phyloP scores from a whole-genome alignment of 2,888 invertebrate species.

The Aspidiotus destructor region DNA sequence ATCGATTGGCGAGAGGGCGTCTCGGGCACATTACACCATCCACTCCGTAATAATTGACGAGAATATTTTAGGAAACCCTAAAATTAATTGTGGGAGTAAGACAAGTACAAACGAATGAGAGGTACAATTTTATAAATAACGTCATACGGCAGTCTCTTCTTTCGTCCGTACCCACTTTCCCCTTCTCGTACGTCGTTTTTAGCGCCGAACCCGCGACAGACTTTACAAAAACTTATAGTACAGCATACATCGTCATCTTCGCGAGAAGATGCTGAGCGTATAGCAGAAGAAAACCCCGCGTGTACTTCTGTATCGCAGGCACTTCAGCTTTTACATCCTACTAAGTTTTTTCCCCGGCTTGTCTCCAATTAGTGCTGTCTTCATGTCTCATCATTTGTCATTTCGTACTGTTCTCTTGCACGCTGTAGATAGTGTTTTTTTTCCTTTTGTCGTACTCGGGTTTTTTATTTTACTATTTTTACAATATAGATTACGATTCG shows the following conservation, averaged over 20 bases:
- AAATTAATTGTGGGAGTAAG: constrained; percentile 11
- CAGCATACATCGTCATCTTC: too few species aligned
- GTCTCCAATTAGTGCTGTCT: constrained; percentile 22
- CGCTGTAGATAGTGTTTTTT: not conserved
- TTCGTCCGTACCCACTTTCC: not conserved
- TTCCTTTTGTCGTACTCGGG: not conserved
- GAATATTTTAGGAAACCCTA: constrained; percentile 5
- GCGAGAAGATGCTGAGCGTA: too few species aligned
- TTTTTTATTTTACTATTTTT: constrained; percentile 7
- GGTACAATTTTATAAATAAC: constrained; percentile 31
- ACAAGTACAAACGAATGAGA: constrained; percentile 10
- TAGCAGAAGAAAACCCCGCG: too few species aligned
- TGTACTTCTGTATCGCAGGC: not conserved
- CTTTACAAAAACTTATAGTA: not conserved
- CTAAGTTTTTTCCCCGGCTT: constrained; percentile 13
- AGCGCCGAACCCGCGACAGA: constrained; percentile 2
- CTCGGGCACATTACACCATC: too few species aligned
- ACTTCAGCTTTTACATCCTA: not conserved
- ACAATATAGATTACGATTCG: constrained; percentile 16
- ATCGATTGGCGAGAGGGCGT: too few species aligned
- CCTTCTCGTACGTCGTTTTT: not conserved
- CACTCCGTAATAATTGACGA: too few species aligned
- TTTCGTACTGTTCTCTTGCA: constrained; percentile 13
- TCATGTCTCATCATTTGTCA: constrained; percentile 30
- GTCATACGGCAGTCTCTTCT: constrained; percentile 11